These are phyloP conservation scores for Sternarchorhynchus goeldii DNA, from an alignment of 2,797 vertebrate genomes.

Conservation along the genomic window DNA sequence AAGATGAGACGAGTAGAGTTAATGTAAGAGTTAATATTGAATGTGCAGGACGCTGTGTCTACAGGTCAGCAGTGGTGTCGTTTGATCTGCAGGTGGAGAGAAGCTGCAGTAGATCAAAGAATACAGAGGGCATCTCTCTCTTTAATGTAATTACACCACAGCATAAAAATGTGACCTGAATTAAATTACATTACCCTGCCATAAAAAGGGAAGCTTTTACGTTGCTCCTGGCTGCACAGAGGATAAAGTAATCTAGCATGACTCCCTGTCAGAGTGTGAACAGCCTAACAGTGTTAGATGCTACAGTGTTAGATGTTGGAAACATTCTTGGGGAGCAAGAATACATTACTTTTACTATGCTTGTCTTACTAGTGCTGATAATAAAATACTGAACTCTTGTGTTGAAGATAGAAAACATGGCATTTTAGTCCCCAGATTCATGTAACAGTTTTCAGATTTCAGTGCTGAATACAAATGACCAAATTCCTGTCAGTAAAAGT, in stretches of 20 bases:
- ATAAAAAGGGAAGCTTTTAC: slow-evolving; percentile 49
- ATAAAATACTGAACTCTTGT: too few species aligned
- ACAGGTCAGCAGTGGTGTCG: not conserved
- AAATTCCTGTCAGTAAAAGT: too few species aligned
- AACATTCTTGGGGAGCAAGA: not conserved
- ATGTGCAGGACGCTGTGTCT: slow-evolving; percentile 5
- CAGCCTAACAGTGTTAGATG: not conserved
- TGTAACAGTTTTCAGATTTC: too few species aligned
- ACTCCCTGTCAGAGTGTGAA: slow-evolving; percentile 25
- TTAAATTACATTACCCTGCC: slow-evolving; percentile 55
- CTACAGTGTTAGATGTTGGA: slow-evolving; percentile 37
- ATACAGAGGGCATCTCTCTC: slow-evolving; percentile 53
- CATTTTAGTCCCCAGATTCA: too few species aligned
- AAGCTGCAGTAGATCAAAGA: slow-evolving; percentile 42
- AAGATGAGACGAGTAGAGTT: slow-evolving; percentile 9
- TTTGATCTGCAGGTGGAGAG: slow-evolving; percentile 37
- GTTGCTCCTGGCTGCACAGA: slow-evolving; percentile 40
- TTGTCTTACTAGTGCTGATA: too few species aligned
- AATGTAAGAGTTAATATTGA: slow-evolving; percentile 5
- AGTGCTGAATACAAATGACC: too few species aligned
- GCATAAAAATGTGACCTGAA: slow-evolving; percentile 54
- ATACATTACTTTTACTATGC: not conserved
- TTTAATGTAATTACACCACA: slow-evolving; percentile 57
- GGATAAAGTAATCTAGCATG: slow-evolving; percentile 54
- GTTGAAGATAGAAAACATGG: too few species aligned